These are phyloP conservation scores for Salpingus planirostris DNA, from an alignment of 2,888 invertebrate species.

Conservation along the genomic window DNA sequence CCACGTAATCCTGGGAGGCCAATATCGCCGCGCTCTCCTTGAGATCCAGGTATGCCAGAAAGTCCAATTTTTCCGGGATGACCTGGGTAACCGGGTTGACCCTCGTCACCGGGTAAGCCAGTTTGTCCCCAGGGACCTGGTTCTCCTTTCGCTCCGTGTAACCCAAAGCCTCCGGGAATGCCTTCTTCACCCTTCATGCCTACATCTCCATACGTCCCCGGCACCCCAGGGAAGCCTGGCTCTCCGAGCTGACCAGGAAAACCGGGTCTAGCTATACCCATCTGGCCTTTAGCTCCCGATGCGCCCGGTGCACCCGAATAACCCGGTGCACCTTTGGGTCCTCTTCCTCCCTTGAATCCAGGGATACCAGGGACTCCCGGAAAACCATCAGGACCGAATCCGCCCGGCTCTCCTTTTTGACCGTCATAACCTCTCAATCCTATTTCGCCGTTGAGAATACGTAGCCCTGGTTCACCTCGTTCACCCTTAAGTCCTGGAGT, in stretches of 20 bases:
- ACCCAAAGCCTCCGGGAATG: conserved; percentile 31
- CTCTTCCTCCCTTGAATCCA: conserved; percentile 30
- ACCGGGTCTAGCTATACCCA: conserved; percentile 32
- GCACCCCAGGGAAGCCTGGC: conserved; percentile 25
- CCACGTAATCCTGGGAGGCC: conserved; percentile 32
- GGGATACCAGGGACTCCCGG: conserved; percentile 32
- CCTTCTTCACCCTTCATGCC: conserved; percentile 36
- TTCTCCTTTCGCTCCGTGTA: conserved; percentile 27
- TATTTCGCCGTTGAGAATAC: conserved; percentile 45
- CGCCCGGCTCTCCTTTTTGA: conserved; percentile 37
- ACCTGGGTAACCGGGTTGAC: conserved; percentile 39
- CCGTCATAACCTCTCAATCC: conserved; percentile 38
- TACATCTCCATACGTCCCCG: conserved; percentile 34
- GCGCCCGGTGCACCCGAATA: conserved; percentile 32
- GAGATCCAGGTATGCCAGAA: conserved; percentile 47
- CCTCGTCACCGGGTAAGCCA: conserved; percentile 27
- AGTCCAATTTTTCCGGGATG: conserved; percentile 31
- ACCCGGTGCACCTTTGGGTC: conserved; percentile 34
- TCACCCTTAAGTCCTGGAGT: conserved; percentile 43
- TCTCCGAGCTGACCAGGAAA: conserved; percentile 24
- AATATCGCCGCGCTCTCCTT: conserved; percentile 41
- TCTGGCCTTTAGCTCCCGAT: conserved; percentile 27
- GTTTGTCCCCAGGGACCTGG: conserved; percentile 20
- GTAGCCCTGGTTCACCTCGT: conserved; percentile 47
- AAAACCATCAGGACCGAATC: conserved; percentile 37